Evolutionary conservation across 2,888 invertebrate genomes (phyloP).

Genomic region (Steinernema scapterisci): DNA sequence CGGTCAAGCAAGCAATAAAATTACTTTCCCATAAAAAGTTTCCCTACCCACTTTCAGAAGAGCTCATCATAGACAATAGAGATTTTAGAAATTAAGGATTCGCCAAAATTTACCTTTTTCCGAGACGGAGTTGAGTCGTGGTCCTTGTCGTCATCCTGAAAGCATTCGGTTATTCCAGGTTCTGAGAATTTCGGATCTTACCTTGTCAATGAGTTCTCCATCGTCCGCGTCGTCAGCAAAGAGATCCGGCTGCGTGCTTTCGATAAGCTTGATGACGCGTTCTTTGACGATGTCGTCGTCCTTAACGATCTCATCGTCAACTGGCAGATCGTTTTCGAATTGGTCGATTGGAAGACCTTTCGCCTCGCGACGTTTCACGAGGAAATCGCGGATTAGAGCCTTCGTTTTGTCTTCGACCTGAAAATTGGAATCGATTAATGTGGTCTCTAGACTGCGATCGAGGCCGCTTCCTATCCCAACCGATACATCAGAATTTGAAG

Average conservation of each 20-base stretch:
- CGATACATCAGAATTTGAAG: too few relatives aligned
- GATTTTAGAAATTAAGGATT: too few relatives aligned
- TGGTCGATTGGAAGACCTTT: slow-evolving; percentile 32
- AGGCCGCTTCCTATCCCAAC: too few relatives aligned
- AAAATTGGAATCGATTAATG: slow-evolving; percentile 25
- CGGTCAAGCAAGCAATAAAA: slow-evolving; percentile 21
- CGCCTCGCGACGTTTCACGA: slow-evolving; percentile 14
- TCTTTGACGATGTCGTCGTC: slow-evolving; percentile 47
- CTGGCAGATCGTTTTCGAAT: slow-evolving; percentile 53
- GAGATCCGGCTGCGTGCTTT: slow-evolving; percentile 23
- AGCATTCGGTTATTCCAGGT: neutral
- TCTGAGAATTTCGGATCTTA: slow-evolving; percentile 11
- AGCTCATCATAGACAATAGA: neutral
- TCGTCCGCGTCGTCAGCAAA: slow-evolving; percentile 39
- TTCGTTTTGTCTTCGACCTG: slow-evolving; percentile 56
- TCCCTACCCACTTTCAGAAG: neutral
- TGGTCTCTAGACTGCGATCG: too few relatives aligned
- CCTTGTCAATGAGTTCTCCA: slow-evolving; percentile 54
- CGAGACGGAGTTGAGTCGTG: neutral
- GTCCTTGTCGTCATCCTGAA: slow-evolving; percentile 32
- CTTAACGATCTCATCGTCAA: slow-evolving; percentile 55
- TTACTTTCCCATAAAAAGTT: neutral
- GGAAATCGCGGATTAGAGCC: slow-evolving; percentile 26
- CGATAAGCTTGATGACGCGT: slow-evolving; percentile 21
- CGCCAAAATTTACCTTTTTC: neutral